Evolutionary conservation across 1,140 invertebrate genomes (phyloP).

Genomic region (Chelonus insularis): DNA sequence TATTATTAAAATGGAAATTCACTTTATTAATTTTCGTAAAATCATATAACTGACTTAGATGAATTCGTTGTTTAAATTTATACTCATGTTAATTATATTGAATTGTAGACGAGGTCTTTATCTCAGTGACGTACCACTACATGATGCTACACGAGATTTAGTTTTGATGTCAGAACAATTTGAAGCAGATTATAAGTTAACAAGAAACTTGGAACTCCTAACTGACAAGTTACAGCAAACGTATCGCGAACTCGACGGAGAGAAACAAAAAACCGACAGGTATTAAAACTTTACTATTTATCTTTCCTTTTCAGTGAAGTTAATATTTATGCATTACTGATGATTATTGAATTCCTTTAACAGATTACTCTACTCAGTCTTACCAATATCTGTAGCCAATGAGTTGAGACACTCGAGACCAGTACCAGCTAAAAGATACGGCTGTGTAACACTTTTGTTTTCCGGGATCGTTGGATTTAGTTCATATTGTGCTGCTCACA

Average conservation of each 20-base stretch:
- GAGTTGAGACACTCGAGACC: conserved; percentile 88
- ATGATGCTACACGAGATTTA: conserved; percentile 95
- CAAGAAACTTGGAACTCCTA: conserved; percentile 91
- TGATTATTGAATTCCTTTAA: no score
- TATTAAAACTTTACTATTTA: conserved; percentile 47
- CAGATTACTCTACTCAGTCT: conserved; percentile 90
- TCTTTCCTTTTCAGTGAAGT: no score
- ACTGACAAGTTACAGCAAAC: conserved; percentile 96
- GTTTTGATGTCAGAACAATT: conserved; percentile 97
- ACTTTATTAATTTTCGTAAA: no score
- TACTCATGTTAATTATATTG: conserved; percentile 2
- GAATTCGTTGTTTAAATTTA: no score
- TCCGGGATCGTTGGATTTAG: conserved; percentile 93
- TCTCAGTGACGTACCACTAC: conserved; percentile 93
- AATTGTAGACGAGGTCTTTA: conserved; percentile 78
- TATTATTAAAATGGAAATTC: no score
- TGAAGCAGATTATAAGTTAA: conserved; percentile 96
- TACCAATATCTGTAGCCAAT: conserved; percentile 90
- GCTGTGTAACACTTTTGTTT: conserved; percentile 88
- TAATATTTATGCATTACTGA: no score
- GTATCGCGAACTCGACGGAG: conserved; percentile 89
- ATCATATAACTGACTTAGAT: no score
- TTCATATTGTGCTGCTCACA: conserved; percentile 82
- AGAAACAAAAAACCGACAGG: conserved; percentile 97
- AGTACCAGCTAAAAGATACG: conserved; percentile 83